Evolutionary conservation across 2,888 invertebrate genomes (phyloP).

Genomic region (Acholoe squamosa): DNA sequence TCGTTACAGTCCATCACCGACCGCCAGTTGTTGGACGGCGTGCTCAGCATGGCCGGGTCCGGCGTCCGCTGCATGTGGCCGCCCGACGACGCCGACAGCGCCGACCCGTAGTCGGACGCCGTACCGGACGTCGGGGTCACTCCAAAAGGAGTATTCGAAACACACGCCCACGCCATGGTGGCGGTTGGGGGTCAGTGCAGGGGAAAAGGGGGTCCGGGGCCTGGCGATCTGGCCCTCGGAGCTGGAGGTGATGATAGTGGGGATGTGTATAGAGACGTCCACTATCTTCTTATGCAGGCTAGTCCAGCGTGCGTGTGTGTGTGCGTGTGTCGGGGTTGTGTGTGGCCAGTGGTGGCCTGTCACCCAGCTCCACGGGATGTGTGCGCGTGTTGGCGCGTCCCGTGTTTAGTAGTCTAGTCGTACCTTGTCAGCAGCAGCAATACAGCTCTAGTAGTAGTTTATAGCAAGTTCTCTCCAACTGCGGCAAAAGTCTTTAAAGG

Average conservation of each 20-base stretch:
- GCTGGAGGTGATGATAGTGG: neutral
- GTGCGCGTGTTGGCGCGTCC: no score
- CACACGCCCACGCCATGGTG: constrained; percentile 59
- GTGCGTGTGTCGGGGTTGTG: neutral
- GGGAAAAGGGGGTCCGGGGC: neutral
- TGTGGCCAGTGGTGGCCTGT: neutral
- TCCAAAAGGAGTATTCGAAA: constrained; percentile 55
- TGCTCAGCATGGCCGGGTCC: constrained; percentile 27
- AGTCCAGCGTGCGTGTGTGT: neutral
- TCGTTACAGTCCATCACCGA: constrained; percentile 60
- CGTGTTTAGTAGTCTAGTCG: neutral
- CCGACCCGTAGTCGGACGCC: constrained; percentile 50
- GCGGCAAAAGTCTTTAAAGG: no score
- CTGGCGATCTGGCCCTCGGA: neutral
- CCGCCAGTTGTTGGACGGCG: constrained; percentile 56
- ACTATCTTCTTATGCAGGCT: neutral
- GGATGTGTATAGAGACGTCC: neutral
- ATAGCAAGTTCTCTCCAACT: no score
- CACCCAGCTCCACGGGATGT: neutral
- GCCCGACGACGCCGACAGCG: constrained; percentile 26
- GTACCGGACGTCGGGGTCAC: constrained; percentile 29
- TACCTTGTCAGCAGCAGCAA: neutral
- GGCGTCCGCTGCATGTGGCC: constrained; percentile 27
- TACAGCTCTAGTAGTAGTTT: no score
- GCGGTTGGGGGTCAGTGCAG: neutral